Conservation (phyloP, 2,797 vertebrate species). For the Meda fulgida region DNA sequence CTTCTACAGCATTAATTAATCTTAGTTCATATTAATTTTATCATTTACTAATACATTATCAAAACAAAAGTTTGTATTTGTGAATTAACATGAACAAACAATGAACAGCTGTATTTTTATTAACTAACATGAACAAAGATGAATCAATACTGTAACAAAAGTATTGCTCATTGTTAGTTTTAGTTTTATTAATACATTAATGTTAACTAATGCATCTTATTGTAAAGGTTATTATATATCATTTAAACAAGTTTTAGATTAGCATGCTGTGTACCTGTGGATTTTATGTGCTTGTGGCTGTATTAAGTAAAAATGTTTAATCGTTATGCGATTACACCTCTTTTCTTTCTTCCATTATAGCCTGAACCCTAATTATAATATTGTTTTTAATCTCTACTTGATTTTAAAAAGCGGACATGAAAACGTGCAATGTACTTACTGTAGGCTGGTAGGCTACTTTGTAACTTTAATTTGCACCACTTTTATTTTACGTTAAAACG, state of each 20-base stretch:
- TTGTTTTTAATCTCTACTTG: background rate
- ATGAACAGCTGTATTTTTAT: no score
- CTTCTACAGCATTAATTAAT: no score
- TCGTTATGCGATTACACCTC: background rate
- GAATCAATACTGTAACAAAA: no score
- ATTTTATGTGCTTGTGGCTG: background rate
- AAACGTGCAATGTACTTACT: background rate
- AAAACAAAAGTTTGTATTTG: no score
- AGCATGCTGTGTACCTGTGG: background rate
- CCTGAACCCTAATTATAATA: background rate
- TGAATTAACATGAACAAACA: no score
- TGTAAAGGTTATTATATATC: no score
- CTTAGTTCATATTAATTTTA: no score
- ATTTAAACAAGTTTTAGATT: background rate
- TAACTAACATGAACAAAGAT: no score
- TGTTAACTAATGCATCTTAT: no score
- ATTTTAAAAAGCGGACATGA: background rate
- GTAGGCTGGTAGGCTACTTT: background rate
- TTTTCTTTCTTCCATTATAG: background rate
- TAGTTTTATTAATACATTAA: no score
- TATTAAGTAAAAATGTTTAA: background rate
- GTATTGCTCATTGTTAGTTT: no score
- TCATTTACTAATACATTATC: no score
- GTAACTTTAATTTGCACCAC: background rate
- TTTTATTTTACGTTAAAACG: background rate